Conservation (phyloP, 1,140 invertebrate species). For the Fopius arisanus region DNA sequence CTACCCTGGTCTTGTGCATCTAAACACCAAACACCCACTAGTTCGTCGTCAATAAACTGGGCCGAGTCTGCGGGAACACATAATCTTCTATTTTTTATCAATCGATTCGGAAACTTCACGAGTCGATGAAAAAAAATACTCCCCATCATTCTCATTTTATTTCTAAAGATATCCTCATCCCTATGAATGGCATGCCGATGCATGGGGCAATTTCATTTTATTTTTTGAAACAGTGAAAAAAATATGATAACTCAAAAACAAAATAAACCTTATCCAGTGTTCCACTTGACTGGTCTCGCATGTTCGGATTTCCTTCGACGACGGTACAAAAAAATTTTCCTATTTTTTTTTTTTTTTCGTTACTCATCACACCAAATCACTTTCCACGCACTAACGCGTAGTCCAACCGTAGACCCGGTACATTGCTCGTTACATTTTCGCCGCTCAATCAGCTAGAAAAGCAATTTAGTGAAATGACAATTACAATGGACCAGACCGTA, state of each 20-base stretch:
- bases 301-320: slow-evolving; percentile 21
- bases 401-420: neutral
- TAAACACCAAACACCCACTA: slow-evolving; percentile 14
- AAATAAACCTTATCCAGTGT: slow-evolving; percentile 20
- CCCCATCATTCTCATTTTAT: slow-evolving; percentile 27
- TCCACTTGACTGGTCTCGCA: slow-evolving; percentile 30
- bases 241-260: neutral
- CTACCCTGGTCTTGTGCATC: neutral
- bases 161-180: slow-evolving; percentile 1
- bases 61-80: slow-evolving; percentile 56
- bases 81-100: neutral
- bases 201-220: slow-evolving; percentile 55
- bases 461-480: neutral
- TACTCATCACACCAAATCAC: slow-evolving; percentile 11
- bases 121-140: neutral
- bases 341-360: neutral
- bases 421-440: neutral
- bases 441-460: neutral
- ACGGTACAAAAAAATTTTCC: neutral
- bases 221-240: slow-evolving; percentile 23
- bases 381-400: neutral
- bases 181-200: slow-evolving; percentile 62
- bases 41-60: slow-evolving; percentile 30
- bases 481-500: slow-evolving; percentile 6
- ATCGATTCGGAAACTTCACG: neutral